These are phyloP conservation scores for Caenorhabditis sp. DNA, from an alignment of 2,888 invertebrate species.

Conservation along the genomic window DNA sequence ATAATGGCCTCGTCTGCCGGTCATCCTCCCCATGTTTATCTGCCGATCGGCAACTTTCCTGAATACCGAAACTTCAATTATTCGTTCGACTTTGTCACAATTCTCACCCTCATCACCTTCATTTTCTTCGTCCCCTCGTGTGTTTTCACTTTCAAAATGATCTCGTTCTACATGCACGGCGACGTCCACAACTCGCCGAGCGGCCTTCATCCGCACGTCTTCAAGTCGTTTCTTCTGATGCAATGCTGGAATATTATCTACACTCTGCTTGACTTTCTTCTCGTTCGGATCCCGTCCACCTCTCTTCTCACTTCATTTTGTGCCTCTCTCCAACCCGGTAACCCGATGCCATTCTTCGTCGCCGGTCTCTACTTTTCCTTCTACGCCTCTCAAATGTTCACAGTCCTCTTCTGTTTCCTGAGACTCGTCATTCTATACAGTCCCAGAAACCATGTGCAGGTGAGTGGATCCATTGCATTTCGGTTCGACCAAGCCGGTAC, in stretches of 20 bases:
- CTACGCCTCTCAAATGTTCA: slow-evolving; percentile 45
- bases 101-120: slow-evolving; percentile 6
- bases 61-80: slow-evolving; percentile 37
- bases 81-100: slow-evolving; percentile 32
- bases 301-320: slow-evolving; percentile 39
- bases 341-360: slow-evolving; percentile 8
- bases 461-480: neutral
- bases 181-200: neutral
- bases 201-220: slow-evolving; percentile 37
- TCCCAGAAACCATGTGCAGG: slow-evolving; percentile 30
- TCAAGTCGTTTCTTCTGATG: slow-evolving; percentile 43
- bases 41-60: slow-evolving; percentile 10
- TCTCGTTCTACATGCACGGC: slow-evolving; percentile 7
- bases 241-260: slow-evolving; percentile 40
- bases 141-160: slow-evolving; percentile 31
- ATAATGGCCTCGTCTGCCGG: neutral
- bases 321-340: slow-evolving; percentile 2
- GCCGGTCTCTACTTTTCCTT: slow-evolving; percentile 18
- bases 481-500: neutral
- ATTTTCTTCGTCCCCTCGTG: slow-evolving; percentile 34
- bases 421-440: slow-evolving; percentile 37
- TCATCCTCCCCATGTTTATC: slow-evolving; percentile 18
- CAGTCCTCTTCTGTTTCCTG: slow-evolving; percentile 38
- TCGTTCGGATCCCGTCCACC: slow-evolving; percentile 42
- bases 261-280: slow-evolving; percentile 26